phyloP scores from a whole-genome alignment of 2,888 invertebrate species.

The Laothoe populi region DNA sequence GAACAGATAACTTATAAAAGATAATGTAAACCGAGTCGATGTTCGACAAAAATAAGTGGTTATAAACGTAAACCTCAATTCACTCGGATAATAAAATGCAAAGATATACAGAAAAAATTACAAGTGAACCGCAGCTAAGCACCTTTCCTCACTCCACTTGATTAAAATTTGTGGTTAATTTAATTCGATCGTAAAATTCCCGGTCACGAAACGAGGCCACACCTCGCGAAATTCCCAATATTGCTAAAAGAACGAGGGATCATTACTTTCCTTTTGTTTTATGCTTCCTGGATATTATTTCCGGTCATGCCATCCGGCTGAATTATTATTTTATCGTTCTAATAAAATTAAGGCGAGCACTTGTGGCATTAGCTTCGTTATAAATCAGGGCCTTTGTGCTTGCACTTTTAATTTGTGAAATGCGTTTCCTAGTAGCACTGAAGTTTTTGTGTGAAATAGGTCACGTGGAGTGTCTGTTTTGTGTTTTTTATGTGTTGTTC shows the following conservation, averaged over 20 bases:
- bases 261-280: conserved; percentile 76
- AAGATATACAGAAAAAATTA: conserved; percentile 5
- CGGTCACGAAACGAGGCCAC: conserved; percentile 59
- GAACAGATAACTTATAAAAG: too few relatives aligned
- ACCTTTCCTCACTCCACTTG: conserved; percentile 50
- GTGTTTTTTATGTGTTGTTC: too few relatives aligned
- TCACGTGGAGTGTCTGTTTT: not conserved
- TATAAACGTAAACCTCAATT: not conserved
- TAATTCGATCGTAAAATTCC: conserved; percentile 63
- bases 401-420: conserved; percentile 9
- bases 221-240: conserved; percentile 74
- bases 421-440: not conserved
- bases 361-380: conserved; percentile 21
- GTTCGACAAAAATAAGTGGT: not conserved
- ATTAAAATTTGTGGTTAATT: conserved; percentile 68
- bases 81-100: not conserved
- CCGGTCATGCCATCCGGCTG: conserved; percentile 73
- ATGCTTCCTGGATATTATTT: conserved; percentile 72
- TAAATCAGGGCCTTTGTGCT: not conserved
- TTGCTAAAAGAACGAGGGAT: conserved; percentile 66
- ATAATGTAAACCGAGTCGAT: too few relatives aligned
- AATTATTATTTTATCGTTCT: conserved; percentile 73
- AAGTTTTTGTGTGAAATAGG: not conserved
- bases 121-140: conserved; percentile 3
- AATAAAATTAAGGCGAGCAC: conserved; percentile 56